These are phyloP conservation scores for Spilarctia lutea DNA, from an alignment of 2,888 invertebrate genomes.

Conservation along the genomic window DNA sequence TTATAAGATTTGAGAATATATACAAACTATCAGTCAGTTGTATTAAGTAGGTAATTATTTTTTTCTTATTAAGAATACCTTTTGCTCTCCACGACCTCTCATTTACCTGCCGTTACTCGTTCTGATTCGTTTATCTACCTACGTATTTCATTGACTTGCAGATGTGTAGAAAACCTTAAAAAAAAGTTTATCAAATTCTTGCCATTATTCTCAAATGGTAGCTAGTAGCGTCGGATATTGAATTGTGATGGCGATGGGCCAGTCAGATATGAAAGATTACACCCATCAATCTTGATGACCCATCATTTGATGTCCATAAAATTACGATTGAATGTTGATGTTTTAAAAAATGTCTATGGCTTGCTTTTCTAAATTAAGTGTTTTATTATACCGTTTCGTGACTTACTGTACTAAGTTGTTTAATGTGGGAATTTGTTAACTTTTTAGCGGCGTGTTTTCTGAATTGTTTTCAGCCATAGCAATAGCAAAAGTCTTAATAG, in stretches of 20 bases:
- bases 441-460: background rate
- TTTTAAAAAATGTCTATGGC: slow-evolving; percentile 34
- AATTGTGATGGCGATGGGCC: slow-evolving; percentile 26
- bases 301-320: slow-evolving; percentile 40
- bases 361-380: slow-evolving; percentile 32
- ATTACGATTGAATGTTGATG: slow-evolving; percentile 31
- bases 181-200: slow-evolving; percentile 23
- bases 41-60: slow-evolving; percentile 48
- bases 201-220: slow-evolving; percentile 31
- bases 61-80: slow-evolving; percentile 38
- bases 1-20: slow-evolving; percentile 26
- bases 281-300: slow-evolving; percentile 32
- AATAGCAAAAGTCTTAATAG: background rate
- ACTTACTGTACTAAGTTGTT: slow-evolving; percentile 9
- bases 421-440: background rate
- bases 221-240: slow-evolving; percentile 21
- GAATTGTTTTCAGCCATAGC: background rate
- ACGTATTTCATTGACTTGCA: slow-evolving; percentile 24
- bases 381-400: slow-evolving; percentile 29
- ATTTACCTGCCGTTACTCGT: slow-evolving; percentile 38
- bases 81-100: slow-evolving; percentile 38
- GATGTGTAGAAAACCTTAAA: slow-evolving; percentile 34
- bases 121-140: slow-evolving; percentile 36
- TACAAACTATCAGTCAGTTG: slow-evolving; percentile 23
- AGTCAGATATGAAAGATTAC: slow-evolving; percentile 29